These are phyloP conservation scores for Pelobates cultripes DNA, from an alignment of 2,797 vertebrate species.

Conservation along the genomic window DNA sequence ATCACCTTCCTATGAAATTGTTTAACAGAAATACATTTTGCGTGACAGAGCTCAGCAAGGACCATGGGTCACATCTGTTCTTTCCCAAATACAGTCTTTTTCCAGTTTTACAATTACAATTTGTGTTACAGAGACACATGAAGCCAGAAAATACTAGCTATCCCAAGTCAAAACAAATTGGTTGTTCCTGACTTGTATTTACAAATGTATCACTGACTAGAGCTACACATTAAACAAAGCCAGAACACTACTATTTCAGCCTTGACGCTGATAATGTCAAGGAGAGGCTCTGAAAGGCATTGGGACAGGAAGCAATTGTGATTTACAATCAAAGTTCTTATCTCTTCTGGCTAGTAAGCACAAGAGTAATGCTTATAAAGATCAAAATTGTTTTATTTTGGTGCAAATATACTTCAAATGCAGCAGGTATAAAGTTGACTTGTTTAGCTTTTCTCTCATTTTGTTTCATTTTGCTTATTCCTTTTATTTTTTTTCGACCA, in stretches of 20 bases:
- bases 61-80: constrained; percentile 24
- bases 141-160: neutral
- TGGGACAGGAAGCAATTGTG: constrained; percentile 15
- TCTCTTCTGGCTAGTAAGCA: constrained; percentile 15
- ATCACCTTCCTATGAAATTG: constrained; percentile 25
- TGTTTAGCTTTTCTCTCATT: constrained; percentile 11
- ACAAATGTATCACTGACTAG: constrained; percentile 1
- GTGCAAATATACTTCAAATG: constrained; percentile 40
- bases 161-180: constrained; percentile 15
- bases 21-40: constrained; percentile 34
- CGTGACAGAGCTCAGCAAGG: constrained; percentile 10
- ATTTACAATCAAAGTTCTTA: constrained; percentile 31
- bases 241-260: neutral
- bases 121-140: constrained; percentile 16
- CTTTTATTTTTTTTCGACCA: neutral
- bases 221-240: constrained; percentile 1
- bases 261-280: constrained; percentile 21
- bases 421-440: constrained; percentile 35
- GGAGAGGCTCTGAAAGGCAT: constrained; percentile 13
- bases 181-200: constrained; percentile 12
- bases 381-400: constrained; percentile 30
- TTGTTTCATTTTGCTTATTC: constrained; percentile 19
- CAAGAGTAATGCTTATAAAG: constrained; percentile 31
- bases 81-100: constrained; percentile 19
- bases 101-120: constrained; percentile 14